Evolutionary conservation across 2,888 invertebrate species (phyloP).

Genomic region (Thymelicus lineola): DNA sequence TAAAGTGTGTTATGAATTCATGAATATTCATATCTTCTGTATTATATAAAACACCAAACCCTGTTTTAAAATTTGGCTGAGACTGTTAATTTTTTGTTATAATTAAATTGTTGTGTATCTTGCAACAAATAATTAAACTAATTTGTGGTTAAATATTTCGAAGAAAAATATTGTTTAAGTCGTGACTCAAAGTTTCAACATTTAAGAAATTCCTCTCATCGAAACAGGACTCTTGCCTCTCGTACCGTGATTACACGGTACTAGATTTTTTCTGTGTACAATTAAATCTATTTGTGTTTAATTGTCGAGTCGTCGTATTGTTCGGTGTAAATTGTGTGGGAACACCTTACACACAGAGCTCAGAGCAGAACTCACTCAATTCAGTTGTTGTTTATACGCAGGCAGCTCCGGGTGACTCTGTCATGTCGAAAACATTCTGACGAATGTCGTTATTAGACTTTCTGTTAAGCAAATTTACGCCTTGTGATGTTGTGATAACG

Average conservation of each 20-base stretch:
- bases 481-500: constrained; percentile 25
- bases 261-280: constrained; percentile 38
- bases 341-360: constrained; percentile 25
- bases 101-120: no score
- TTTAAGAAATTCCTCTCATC: constrained; percentile 6
- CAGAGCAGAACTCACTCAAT: constrained; percentile 32
- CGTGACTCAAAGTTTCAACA: background rate
- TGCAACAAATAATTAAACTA: no score
- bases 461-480: constrained; percentile 21
- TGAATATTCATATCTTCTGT: no score
- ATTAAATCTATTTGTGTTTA: constrained; percentile 42
- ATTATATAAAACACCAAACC: no score
- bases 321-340: constrained; percentile 38
- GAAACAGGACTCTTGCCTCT: constrained; percentile 28
- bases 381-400: constrained; percentile 35
- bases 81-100: no score
- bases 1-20: background rate
- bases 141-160: background rate
- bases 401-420: constrained; percentile 32
- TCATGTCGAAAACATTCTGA: constrained; percentile 12
- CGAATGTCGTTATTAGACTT: background rate
- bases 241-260: constrained; percentile 26
- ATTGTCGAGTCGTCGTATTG: constrained; percentile 40
- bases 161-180: background rate
- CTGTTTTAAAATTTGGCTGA: no score